phyloP scores from a whole-genome alignment of 1,140 invertebrate species.

The Centruroides vittatus region DNA sequence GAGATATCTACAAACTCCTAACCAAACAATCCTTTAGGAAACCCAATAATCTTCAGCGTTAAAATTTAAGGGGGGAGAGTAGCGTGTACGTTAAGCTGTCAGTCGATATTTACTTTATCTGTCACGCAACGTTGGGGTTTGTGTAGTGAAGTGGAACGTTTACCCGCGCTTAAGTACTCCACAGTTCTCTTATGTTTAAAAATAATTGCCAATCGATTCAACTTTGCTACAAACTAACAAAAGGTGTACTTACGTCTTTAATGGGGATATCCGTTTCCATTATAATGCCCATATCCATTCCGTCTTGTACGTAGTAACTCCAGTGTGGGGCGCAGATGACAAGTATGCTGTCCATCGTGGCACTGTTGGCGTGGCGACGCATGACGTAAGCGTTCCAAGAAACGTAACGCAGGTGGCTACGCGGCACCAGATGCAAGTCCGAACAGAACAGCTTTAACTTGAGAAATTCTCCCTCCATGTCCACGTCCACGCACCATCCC shows the following conservation, averaged over 20 bases:
- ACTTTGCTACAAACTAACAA: not conserved
- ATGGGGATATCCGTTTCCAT: conserved; percentile 67
- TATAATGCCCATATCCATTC: conserved; percentile 62
- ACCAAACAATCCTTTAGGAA: not conserved
- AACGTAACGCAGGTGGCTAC: conserved; percentile 60
- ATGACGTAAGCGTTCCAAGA: conserved; percentile 59
- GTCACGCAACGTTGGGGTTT: no score
- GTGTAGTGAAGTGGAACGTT: no score
- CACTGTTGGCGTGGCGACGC: conserved; percentile 26
- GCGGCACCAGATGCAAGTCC: conserved; percentile 67
- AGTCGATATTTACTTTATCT: no score
- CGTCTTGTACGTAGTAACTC: conserved; percentile 72
- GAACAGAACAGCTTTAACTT: conserved; percentile 58
- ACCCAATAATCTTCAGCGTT: not conserved
- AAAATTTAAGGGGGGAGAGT: no score
- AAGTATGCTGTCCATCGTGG: conserved; percentile 29
- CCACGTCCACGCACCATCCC: conserved; percentile 64
- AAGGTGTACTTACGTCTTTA: conserved; percentile 44
- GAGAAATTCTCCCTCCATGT: conserved; percentile 58
- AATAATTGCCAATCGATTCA: no score
- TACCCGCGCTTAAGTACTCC: no score
- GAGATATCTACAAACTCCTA: not conserved
- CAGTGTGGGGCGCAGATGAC: conserved; percentile 58
- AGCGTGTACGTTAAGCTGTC: no score
- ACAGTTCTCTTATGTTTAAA: no score